Evolutionary conservation across 64 coral and sea anemone genomes (phyloP), one percentile per base, ranked within the genome.

Genomic region (Montipora efflorescens): DNA sequence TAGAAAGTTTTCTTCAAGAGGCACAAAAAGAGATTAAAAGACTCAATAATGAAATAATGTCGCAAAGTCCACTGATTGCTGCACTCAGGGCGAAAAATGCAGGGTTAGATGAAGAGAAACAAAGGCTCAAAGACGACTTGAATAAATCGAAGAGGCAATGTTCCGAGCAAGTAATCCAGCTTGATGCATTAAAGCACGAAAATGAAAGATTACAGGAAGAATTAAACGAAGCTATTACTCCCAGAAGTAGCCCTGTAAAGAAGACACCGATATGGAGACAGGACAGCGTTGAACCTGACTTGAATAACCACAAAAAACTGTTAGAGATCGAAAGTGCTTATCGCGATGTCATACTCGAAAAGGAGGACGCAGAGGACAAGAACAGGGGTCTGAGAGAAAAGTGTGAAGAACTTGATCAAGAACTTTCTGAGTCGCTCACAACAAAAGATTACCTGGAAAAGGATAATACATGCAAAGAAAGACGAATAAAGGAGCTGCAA

Each of bases 101-200:
- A 8, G 66, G 2, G 14, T 71, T 48, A 19, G 64, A 69, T 11
- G 64, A 72, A 21, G 82, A 47, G 50, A 86, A 72, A 50, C 64
- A 71, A 86, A 86, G 66, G 15, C 82, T 86, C 45, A 70, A 86
- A 71, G 62, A 86, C 1, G 82, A 72, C 3, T 10, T 86, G 1
- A 72, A 20, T 72, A 70, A 72, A 49, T 47, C 71, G 19, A 86
- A 86, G 11, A 86, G 82, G 9, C 15, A 86, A 14, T 72, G 43
- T n/a, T 86, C 82, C 18, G 82, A 86, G n/a, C 66, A 86, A 50
- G 11, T 22, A 20, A 70, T 86, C 45, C 64, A 86, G 82, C 8
- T 86, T 47, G 82, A 86, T 9, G 82, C 82, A 51, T 86, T 86
- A 5, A 69, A 50, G 67, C 82, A 72, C 8, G 82, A 86, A 19